A percentile compares a stretch with the other conserved stretches of the same genome.
phyloP scores from a whole-genome alignment of 2,888 invertebrate species.

The Alloplasta piceator region DNA sequence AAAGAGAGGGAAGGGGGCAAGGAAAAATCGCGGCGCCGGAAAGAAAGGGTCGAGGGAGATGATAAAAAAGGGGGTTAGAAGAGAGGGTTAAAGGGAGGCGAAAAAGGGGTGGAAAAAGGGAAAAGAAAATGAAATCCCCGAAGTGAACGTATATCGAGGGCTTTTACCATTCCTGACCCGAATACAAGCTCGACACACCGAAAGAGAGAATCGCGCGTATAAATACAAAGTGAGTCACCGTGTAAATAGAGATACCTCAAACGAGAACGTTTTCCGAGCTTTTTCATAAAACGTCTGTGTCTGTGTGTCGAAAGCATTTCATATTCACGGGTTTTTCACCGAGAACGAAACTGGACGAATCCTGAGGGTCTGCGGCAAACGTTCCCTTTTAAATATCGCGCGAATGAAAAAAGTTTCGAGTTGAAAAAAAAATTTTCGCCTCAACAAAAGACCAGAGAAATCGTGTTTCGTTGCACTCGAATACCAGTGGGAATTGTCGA shows the following conservation, averaged over 20 bases:
- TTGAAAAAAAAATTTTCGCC: constrained; percentile 10
- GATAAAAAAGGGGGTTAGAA: background rate
- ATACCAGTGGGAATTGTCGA: background rate
- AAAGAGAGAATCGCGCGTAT: constrained; percentile 37
- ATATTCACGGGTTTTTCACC: constrained; percentile 27
- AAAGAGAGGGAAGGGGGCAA: constrained; percentile 18
- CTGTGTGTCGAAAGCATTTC: too few relatives aligned
- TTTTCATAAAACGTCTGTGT: constrained; percentile 58
- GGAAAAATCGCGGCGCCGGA: constrained; percentile 18
- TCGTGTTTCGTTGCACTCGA: constrained; percentile 8
- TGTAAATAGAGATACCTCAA: constrained; percentile 55
- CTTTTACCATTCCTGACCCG: constrained; percentile 44
- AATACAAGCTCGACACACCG: constrained; percentile 40
- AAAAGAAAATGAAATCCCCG: constrained; percentile 35
- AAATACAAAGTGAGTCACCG: constrained; percentile 54
- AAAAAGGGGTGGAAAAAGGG: background rate
- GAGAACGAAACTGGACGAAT: constrained; percentile 31
- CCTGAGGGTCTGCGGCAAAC: constrained; percentile 10
- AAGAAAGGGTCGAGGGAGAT: background rate
- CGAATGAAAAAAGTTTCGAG: constrained; percentile 40
- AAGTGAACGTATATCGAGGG: constrained; percentile 42
- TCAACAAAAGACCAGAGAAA: background rate
- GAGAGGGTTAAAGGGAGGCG: background rate
- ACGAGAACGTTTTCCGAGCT: constrained; percentile 46
- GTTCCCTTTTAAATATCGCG: constrained; percentile 23